These are phyloP conservation scores for Macrophya annulata DNA, from an alignment of 2,888 invertebrate genomes.

Conservation along the genomic window DNA sequence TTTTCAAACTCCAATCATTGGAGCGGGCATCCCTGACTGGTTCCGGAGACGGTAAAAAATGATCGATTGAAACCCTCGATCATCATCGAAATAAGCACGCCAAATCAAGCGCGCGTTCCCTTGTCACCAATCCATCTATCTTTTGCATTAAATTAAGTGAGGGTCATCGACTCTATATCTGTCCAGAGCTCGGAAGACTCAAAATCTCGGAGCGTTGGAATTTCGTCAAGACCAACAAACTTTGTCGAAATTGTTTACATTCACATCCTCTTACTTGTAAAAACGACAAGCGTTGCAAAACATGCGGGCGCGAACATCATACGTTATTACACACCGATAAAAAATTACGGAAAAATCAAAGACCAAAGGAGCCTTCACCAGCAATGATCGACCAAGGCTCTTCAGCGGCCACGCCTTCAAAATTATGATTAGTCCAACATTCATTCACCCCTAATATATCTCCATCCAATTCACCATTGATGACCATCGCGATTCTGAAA, in stretches of 20 bases:
- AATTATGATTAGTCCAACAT: constrained; percentile 35
- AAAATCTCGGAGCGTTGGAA: neutral
- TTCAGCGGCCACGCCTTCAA: constrained; percentile 18
- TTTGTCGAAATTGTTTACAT: constrained; percentile 17
- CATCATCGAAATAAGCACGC: constrained; percentile 1
- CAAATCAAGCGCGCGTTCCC: constrained; percentile 55
- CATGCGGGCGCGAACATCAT: constrained; percentile 46
- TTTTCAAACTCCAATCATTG: constrained; percentile 56
- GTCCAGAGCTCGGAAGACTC: constrained; percentile 55
- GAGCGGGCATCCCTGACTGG: constrained; percentile 57
- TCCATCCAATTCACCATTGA: constrained; percentile 57
- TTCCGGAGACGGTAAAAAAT: constrained; percentile 45
- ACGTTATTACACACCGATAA: constrained; percentile 55
- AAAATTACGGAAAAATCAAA: neutral
- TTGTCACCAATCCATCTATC: constrained; percentile 45
- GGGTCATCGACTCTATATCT: constrained; percentile 52
- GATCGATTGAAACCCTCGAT: neutral
- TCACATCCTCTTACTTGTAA: neutral
- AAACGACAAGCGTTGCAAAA: constrained; percentile 11
- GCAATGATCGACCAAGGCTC: constrained; percentile 7
- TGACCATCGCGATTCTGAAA: constrained; percentile 58
- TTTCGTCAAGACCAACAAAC: constrained; percentile 2
- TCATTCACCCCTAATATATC: constrained; percentile 41
- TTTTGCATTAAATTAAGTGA: constrained; percentile 55
- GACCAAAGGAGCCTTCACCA: neutral